Conservation (phyloP, 1,140 invertebrate genomes). For the Chrysopa pallens region DNA sequence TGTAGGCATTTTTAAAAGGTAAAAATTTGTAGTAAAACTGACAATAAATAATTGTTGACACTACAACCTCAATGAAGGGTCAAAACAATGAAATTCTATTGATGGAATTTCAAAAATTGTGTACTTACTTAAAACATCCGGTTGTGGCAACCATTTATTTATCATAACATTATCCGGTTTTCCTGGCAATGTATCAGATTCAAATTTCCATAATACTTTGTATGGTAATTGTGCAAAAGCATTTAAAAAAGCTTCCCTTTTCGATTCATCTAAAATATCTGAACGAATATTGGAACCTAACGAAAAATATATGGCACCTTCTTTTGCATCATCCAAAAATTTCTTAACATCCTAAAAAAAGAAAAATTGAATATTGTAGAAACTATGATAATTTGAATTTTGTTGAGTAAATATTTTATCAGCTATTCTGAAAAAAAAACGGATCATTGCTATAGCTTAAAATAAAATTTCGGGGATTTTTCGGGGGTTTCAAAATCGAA, state of each 20-base stretch:
- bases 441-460: too few relatives aligned
- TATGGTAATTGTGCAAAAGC: conserved; percentile 29
- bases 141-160: conserved; percentile 37
- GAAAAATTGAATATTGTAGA: too few relatives aligned
- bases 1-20: too few relatives aligned
- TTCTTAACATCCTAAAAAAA: conserved; percentile 26
- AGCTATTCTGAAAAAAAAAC: too few relatives aligned
- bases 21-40: too few relatives aligned
- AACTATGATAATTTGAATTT: too few relatives aligned
- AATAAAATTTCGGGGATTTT: too few relatives aligned
- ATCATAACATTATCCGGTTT: conserved; percentile 29
- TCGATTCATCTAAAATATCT: conserved; percentile 19
- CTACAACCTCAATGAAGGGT: too few relatives aligned
- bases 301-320: conserved; percentile 30
- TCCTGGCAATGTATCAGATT: conserved; percentile 24
- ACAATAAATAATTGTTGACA: too few relatives aligned
- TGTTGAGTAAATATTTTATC: too few relatives aligned
- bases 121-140: conserved; percentile 33
- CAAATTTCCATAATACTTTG: conserved; percentile 38
- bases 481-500: too few relatives aligned
- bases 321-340: conserved; percentile 24
- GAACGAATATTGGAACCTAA: conserved; percentile 29
- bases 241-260: conserved; percentile 22
- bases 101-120: not conserved
- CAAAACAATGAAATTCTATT: too few relatives aligned